phyloP scores from a whole-genome alignment of 2,113 vertebrate genomes.

The Pavo muticus region DNA sequence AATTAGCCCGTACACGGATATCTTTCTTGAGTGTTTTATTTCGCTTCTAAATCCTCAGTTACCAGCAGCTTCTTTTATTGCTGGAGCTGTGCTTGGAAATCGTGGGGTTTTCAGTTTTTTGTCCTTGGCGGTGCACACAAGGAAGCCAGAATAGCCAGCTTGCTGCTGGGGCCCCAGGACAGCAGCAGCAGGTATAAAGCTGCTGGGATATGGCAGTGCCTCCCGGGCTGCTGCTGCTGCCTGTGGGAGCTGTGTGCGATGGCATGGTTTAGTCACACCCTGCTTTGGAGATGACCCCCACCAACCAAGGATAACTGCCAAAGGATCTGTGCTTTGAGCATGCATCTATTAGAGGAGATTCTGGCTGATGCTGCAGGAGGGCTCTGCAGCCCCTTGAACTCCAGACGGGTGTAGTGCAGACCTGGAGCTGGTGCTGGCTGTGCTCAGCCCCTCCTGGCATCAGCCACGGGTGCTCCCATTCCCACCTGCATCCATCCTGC shows the following conservation, averaged over 20 bases:
- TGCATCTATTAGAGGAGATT: background rate
- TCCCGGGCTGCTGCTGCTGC: too few relatives aligned
- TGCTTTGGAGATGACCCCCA: background rate
- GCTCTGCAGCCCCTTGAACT: background rate
- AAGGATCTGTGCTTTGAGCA: background rate
- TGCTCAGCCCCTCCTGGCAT: background rate
- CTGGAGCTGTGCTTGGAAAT: accelerated
- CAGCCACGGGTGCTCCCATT: background rate
- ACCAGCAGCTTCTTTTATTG: background rate
- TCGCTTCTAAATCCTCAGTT: background rate
- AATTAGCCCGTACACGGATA: background rate
- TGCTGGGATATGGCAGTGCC: background rate
- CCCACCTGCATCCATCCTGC: background rate
- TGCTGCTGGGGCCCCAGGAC: background rate
- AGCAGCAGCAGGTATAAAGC: background rate
- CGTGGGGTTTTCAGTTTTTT: background rate
- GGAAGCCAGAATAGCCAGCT: background rate
- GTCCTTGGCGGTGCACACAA: accelerated
- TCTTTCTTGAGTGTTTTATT: background rate
- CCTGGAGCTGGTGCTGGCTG: background rate
- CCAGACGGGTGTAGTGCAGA: background rate
- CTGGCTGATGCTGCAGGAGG: background rate
- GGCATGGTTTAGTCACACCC: accelerated
- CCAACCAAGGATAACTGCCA: background rate
- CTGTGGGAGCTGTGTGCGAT: background rate